These are phyloP conservation scores for Drosophila mettleri DNA, from an alignment of 2,888 invertebrate genomes.

Conservation along the genomic window DNA sequence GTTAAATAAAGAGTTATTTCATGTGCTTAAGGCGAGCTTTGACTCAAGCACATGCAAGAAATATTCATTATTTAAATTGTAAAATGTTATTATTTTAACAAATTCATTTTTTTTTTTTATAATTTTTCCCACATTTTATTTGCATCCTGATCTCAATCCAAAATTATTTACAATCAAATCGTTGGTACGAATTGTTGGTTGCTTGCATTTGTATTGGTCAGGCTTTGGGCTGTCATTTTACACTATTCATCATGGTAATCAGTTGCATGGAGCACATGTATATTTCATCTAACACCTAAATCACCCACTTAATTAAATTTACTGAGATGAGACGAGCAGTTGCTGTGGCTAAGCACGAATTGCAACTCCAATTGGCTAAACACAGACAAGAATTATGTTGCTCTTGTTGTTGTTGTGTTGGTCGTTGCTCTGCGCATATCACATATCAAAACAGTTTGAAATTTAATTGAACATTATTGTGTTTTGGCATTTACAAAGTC, in stretches of 20 bases:
- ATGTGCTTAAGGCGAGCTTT: no score
- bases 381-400: slow-evolving; percentile 1
- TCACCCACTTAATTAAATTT: slow-evolving; percentile 45
- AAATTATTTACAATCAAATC: background rate
- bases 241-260: slow-evolving; percentile 42
- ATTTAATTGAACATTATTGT: slow-evolving; percentile 55
- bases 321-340: background rate
- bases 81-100: no score
- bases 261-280: slow-evolving; percentile 10
- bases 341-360: background rate
- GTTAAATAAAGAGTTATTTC: no score
- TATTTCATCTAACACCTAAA: slow-evolving; percentile 29
- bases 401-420: slow-evolving; percentile 5
- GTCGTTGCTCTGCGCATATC: slow-evolving; percentile 11
- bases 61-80: no score
- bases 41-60: no score
- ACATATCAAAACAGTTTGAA: slow-evolving; percentile 44
- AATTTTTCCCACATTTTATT: background rate
- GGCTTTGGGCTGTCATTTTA: slow-evolving; percentile 1
- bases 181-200: background rate
- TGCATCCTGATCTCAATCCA: background rate
- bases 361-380: slow-evolving; percentile 10
- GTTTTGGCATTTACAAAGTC: slow-evolving; percentile 19
- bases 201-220: background rate
- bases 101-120: background rate